Evolutionary conservation across 2,113 vertebrate genomes (phyloP).

Genomic region (Oryzias curvinotus): DNA sequence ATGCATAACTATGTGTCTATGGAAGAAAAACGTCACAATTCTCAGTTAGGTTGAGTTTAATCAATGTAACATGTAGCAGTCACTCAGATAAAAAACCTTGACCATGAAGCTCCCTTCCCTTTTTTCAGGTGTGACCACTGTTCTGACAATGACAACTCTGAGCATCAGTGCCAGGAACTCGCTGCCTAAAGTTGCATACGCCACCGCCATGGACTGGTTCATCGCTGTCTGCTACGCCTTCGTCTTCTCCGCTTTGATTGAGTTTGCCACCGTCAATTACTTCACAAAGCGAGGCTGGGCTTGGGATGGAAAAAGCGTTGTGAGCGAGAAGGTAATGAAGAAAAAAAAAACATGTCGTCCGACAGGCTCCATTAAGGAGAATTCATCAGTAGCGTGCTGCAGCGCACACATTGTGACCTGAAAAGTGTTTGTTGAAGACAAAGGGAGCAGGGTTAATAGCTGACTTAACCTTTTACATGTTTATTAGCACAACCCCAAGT

Average conservation of each 20-base stretch:
- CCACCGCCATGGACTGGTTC: slow-evolving; percentile 99
- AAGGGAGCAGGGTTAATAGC: not conserved
- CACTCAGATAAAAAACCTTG: not conserved
- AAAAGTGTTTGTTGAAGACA: slow-evolving; percentile 10
- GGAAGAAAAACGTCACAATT: too few relatives aligned
- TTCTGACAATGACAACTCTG: slow-evolving; percentile 96
- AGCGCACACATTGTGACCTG: not conserved
- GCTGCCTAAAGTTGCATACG: slow-evolving; percentile 96
- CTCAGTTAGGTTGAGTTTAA: too few relatives aligned
- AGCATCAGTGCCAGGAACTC: slow-evolving; percentile 97
- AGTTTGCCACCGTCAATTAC: slow-evolving; percentile 98
- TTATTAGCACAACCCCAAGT: not conserved
- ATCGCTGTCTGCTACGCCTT: slow-evolving; percentile 98
- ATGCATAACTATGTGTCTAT: too few relatives aligned
- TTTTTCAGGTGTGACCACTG: slow-evolving; percentile 91
- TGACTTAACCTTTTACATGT: not conserved
- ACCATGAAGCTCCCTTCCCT: not conserved
- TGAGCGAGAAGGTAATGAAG: slow-evolving; percentile 93
- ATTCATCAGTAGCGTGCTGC: slow-evolving; percentile 18
- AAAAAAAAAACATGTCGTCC: slow-evolving; percentile 40
- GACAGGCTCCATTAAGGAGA: slow-evolving; percentile 30
- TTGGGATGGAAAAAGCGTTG: slow-evolving; percentile 97
- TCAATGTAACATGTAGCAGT: too few relatives aligned
- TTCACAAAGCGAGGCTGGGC: slow-evolving; percentile 99
- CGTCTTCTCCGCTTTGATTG: slow-evolving; percentile 97